Evolutionary conservation across 2,888 invertebrate species (phyloP).

Genomic region (Acrobasis consociella): DNA sequence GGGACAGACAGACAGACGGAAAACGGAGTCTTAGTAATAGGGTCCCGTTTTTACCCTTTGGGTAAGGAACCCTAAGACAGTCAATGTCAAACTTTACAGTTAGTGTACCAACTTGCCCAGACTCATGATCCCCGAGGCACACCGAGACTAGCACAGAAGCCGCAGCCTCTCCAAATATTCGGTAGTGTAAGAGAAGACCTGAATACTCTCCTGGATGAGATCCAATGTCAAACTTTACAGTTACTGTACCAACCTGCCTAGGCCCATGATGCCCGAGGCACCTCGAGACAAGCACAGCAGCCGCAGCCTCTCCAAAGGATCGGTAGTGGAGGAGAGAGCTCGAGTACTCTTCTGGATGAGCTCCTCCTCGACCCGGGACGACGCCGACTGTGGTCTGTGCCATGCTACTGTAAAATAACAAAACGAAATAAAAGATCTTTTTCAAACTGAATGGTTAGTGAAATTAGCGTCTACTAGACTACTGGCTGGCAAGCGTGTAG

Average conservation of each 20-base stretch:
- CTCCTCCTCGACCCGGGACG: slow-evolving; percentile 89
- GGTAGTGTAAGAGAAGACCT: slow-evolving; percentile 85
- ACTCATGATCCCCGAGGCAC: slow-evolving; percentile 93
- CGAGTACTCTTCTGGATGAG: slow-evolving; percentile 89
- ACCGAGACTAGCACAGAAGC: slow-evolving; percentile 91
- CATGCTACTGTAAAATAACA: slow-evolving; percentile 70
- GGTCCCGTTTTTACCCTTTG: too few species aligned
- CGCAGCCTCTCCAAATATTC: slow-evolving; percentile 93
- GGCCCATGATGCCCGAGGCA: slow-evolving; percentile 92
- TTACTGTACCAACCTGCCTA: slow-evolving; percentile 85
- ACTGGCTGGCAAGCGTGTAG: too few species aligned
- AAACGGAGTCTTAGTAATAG: too few species aligned
- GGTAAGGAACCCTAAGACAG: too few species aligned
- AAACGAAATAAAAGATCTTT: too few species aligned
- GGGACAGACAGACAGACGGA: too few species aligned
- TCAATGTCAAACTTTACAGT: slow-evolving; percentile 40
- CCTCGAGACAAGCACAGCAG: slow-evolving; percentile 93
- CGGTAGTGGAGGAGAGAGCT: slow-evolving; percentile 85
- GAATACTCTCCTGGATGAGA: slow-evolving; percentile 88
- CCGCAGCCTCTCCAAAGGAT: slow-evolving; percentile 92
- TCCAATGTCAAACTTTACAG: slow-evolving; percentile 53
- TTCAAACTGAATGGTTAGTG: too few species aligned
- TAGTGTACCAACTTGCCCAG: slow-evolving; percentile 86
- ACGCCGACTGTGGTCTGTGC: slow-evolving; percentile 88
- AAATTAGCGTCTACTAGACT: too few species aligned